These are phyloP conservation scores for Drosophila crucigera DNA, from an alignment of 2,888 invertebrate species.

Conservation along the genomic window DNA sequence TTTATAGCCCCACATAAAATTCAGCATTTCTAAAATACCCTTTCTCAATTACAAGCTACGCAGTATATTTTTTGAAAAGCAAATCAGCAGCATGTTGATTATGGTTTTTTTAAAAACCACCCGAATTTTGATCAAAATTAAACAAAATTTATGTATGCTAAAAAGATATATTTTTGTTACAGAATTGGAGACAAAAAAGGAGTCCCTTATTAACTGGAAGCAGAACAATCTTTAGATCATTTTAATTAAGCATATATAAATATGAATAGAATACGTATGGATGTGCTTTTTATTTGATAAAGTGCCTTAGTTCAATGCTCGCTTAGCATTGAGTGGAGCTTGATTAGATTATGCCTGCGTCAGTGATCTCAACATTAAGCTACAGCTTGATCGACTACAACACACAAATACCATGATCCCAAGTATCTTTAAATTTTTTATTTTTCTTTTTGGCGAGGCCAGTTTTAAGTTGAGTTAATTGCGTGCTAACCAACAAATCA, in stretches of 20 bases:
- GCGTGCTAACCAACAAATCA: slow-evolving; percentile 57
- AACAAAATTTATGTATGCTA: background rate
- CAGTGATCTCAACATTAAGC: slow-evolving; percentile 19
- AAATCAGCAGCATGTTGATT: slow-evolving; percentile 9
- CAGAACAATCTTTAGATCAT: slow-evolving; percentile 11
- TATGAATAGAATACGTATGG: slow-evolving; percentile 25
- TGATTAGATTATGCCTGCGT: slow-evolving; percentile 36
- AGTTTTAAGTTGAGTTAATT: slow-evolving; percentile 47
- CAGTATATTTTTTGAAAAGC: background rate
- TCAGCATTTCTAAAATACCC: background rate
- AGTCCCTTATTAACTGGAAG: slow-evolving; percentile 28
- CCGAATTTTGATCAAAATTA: background rate
- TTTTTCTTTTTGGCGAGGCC: slow-evolving; percentile 37
- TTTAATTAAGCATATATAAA: slow-evolving; percentile 21
- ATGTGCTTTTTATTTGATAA: slow-evolving; percentile 16
- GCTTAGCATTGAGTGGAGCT: slow-evolving; percentile 46
- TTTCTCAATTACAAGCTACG: background rate
- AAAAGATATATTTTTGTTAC: background rate
- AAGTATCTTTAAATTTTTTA: slow-evolving; percentile 5
- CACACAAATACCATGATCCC: slow-evolving; percentile 19
- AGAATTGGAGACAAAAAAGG: slow-evolving; percentile 5
- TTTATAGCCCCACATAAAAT: background rate
- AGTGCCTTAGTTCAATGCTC: slow-evolving; percentile 44
- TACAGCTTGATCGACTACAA: slow-evolving; percentile 7
- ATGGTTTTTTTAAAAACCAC: background rate